Base-by-base conservation (phyloP, 1,140 invertebrate genomes). In the Musca domestica region DNA sequence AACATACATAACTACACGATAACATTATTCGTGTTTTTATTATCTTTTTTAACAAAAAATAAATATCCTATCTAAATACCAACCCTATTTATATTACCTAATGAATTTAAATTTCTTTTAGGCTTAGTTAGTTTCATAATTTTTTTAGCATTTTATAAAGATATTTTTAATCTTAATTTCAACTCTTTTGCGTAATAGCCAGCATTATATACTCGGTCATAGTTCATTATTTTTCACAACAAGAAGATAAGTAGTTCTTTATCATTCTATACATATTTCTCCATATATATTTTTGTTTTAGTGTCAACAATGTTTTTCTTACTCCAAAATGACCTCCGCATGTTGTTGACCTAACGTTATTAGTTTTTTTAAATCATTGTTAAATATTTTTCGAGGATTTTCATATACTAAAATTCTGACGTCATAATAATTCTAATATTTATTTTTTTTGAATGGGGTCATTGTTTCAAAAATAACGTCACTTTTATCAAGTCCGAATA, bases 181-280 rank as follows among this genome's bases (percentile, higher is more conserved):
- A 65, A 47, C 48, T 64, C 64, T 12, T 46, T 48, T 22, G 19
- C 23, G 23, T 48, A 65, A 65, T 49, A 27, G 14, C 48, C 64
- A 5, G 48, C 7, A 49, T 65, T 23, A 48, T 65, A 65, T n/a
- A 65, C 15, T 22, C 3, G 20, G n/a, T 51, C 10, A n/a, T 20
- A 4, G 23, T 48, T 65, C 3, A 12, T 3, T 9, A 61, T 30
- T 34, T 49, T 14, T 14, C 56, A 61, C 3, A 61, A 9, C 56
- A 61, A 14, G 19, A 19, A 6, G 3, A 12, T 14, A 65, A 9
- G 25, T 65, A 49, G 9, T 48, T 34, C 19, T 34, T 61, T 41
- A 41, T n/a, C 25, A 61, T 34, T 14, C 10, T n/a, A n/a, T n/a
- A n/a, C n/a, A n/a, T n/a, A n/a, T n/a, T n/a, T n/a, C n/a, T n/a